Percentiles rank a stretch among this genome's conserved stretches.
These are phyloP conservation scores for Poeciliopsis infans DNA, from an alignment of 2,797 vertebrate genomes.

Conservation along the genomic window DNA sequence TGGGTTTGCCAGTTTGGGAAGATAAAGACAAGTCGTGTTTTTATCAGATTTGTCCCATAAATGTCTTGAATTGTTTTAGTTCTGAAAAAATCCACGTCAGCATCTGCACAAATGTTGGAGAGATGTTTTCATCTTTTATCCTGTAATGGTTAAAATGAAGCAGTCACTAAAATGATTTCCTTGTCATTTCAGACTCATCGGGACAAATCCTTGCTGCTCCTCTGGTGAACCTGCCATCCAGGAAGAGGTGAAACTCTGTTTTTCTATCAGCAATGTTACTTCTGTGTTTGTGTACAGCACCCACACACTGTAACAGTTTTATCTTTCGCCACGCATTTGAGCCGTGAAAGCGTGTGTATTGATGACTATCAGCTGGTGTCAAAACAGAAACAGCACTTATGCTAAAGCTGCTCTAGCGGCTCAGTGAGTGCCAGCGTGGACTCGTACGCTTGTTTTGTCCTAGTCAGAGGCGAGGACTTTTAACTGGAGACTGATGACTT, in stretches of 20 bases:
- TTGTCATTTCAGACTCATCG: slow-evolving; percentile 86
- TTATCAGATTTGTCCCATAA: background rate
- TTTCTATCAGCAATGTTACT: slow-evolving; percentile 22
- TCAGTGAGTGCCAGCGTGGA: background rate
- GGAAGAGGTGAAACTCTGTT: slow-evolving; percentile 88
- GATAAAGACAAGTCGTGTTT: background rate
- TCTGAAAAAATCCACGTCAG: background rate
- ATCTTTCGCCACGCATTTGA: slow-evolving; percentile 43
- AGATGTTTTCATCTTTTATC: background rate
- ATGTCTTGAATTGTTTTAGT: background rate
- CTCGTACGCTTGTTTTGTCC: slow-evolving; percentile 2
- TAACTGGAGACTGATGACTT: slow-evolving; percentile 11
- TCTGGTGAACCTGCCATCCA: slow-evolving; percentile 91
- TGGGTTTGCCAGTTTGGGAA: background rate
- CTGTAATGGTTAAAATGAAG: background rate
- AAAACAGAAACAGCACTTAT: slow-evolving; percentile 45
- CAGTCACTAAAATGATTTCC: slow-evolving; percentile 31
- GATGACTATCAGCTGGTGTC: slow-evolving; percentile 48
- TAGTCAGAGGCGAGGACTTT: slow-evolving; percentile 1
- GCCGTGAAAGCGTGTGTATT: slow-evolving; percentile 54
- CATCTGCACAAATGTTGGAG: background rate
- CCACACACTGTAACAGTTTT: slow-evolving; percentile 63
- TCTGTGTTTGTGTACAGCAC: slow-evolving; percentile 46
- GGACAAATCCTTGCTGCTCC: slow-evolving; percentile 92
- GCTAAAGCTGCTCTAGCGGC: background rate